phyloP scores from a whole-genome alignment of 2,113 vertebrate genomes.

The Forbesichthys agassizii region DNA sequence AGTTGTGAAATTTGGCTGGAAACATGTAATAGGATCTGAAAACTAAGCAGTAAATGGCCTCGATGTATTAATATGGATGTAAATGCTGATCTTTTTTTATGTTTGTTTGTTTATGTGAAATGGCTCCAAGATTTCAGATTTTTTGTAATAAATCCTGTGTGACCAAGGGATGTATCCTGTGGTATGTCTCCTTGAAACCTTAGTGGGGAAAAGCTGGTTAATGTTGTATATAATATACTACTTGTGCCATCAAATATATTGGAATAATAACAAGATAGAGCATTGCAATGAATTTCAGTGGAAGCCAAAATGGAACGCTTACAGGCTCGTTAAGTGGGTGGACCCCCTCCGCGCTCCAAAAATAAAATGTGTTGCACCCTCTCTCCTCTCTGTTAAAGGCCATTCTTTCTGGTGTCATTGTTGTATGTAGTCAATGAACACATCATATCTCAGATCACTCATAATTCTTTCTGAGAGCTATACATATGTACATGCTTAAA shows the following conservation, averaged over 20 bases:
- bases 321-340: too few relatives aligned
- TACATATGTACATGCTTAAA: neutral
- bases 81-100: neutral
- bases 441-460: neutral
- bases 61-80: neutral
- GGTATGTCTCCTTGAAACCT: too few relatives aligned
- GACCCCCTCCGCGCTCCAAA: too few relatives aligned
- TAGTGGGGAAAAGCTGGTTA: too few relatives aligned
- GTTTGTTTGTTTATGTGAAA: neutral
- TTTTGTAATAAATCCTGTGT: constrained; percentile 1
- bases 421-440: neutral
- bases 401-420: neutral
- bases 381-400: too few relatives aligned
- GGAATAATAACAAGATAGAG: too few relatives aligned
- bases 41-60: neutral
- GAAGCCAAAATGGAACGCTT: too few relatives aligned
- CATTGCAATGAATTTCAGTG: too few relatives aligned
- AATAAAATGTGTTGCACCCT: too few relatives aligned
- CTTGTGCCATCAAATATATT: neutral
- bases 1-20: constrained; percentile 29
- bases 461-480: neutral
- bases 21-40: constrained; percentile 1
- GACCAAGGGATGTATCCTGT: too few relatives aligned
- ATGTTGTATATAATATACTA: neutral
- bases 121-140: constrained; percentile 11